A percentile compares a stretch with the other conserved stretches of the same genome.
phyloP scores from a whole-genome alignment of 2,113 vertebrate species.

The Blennius ocellaris region DNA sequence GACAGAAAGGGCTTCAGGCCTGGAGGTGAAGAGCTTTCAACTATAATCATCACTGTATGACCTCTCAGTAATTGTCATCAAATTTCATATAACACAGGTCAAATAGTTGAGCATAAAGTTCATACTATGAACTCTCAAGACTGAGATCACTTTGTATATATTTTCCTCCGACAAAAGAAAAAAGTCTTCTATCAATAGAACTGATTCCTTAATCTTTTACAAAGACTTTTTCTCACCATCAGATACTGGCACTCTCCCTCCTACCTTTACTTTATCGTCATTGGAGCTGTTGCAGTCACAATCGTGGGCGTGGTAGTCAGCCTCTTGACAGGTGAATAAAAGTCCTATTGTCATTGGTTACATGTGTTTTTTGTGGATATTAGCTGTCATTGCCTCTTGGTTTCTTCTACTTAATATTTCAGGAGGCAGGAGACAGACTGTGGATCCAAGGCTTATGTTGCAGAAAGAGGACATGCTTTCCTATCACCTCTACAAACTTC shows the following conservation, averaged over 20 bases:
- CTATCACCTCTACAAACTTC: slow-evolving; percentile 63
- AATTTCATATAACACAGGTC: too few species aligned
- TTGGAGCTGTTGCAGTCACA: slow-evolving; percentile 84
- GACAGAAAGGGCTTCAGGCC: too few species aligned
- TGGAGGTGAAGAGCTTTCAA: too few species aligned
- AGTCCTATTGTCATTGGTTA: background rate
- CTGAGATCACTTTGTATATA: too few species aligned
- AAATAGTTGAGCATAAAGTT: too few species aligned
- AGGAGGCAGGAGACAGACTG: slow-evolving; percentile 73
- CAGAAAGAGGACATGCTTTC: slow-evolving; percentile 77
- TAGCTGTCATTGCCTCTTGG: too few species aligned
- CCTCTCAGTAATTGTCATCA: too few species aligned
- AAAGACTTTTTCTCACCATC: slow-evolving; percentile 20
- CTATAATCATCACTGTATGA: too few species aligned
- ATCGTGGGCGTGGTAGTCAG: slow-evolving; percentile 84
- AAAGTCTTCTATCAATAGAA: too few species aligned
- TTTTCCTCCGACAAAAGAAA: too few species aligned
- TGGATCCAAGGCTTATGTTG: slow-evolving; percentile 66
- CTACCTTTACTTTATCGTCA: slow-evolving; percentile 87
- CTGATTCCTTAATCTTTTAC: too few species aligned
- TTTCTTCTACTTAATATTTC: background rate
- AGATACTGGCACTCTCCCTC: slow-evolving; percentile 89
- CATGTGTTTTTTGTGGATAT: background rate
- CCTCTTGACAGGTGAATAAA: slow-evolving; percentile 83
- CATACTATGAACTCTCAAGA: too few species aligned